phyloP scores from a whole-genome alignment of 1,140 invertebrate species.

The Eciton burchellii region DNA sequence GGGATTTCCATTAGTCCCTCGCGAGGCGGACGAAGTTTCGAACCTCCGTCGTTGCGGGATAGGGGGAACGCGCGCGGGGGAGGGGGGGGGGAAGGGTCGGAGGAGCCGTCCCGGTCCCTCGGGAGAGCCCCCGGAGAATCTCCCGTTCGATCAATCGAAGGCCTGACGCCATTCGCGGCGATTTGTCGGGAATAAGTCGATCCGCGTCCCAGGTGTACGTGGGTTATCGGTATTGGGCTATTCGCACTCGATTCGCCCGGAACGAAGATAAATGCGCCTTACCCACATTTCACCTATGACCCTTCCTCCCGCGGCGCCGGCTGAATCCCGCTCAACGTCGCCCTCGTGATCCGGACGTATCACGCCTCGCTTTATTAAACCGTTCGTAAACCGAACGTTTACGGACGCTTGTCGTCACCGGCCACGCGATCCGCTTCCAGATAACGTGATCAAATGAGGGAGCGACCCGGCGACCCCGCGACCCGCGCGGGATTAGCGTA shows the following conservation, averaged over 20 bases:
- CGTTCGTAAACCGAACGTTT: neutral
- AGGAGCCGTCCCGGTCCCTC: slow-evolving; percentile 24
- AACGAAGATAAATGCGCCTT: slow-evolving; percentile 75
- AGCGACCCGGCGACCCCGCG: neutral
- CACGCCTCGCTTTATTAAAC: neutral
- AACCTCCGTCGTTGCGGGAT: slow-evolving; percentile 44
- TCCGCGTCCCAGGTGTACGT: slow-evolving; percentile 71
- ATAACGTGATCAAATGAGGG: neutral
- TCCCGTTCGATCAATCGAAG: slow-evolving; percentile 72
- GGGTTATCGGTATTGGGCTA: slow-evolving; percentile 71
- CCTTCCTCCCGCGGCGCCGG: slow-evolving; percentile 11
- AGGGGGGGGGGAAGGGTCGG: neutral
- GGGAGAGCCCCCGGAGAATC: slow-evolving; percentile 46
- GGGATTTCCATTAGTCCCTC: slow-evolving; percentile 33
- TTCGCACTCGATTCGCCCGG: slow-evolving; percentile 72
- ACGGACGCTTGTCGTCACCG: neutral
- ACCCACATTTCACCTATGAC: slow-evolving; percentile 63
- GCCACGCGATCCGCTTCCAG: neutral
- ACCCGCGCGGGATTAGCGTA: neutral
- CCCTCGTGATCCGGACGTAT: neutral
- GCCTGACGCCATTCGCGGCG: slow-evolving; percentile 61
- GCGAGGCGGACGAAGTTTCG: slow-evolving; percentile 49
- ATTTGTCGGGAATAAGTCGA: slow-evolving; percentile 75
- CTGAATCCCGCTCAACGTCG: neutral
- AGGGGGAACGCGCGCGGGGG: slow-evolving; percentile 8